phyloP scores from a whole-genome alignment of 2,113 vertebrate species.

The Mirza zaza region DNA sequence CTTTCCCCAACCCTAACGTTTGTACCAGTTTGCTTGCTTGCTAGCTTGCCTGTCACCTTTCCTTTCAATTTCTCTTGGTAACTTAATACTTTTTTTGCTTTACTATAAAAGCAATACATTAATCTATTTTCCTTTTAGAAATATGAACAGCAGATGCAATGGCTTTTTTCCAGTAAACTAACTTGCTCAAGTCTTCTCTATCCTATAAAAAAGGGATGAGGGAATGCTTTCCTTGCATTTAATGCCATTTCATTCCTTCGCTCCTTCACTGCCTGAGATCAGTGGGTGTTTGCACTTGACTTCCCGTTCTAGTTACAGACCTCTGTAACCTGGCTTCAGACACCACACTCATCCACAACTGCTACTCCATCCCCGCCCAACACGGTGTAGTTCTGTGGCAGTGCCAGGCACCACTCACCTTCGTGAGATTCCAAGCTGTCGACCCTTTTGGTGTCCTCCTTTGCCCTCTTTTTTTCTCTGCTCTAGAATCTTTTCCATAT shows the following conservation, averaged over 20 bases:
- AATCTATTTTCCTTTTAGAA: constrained; percentile 47
- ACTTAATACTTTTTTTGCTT: not conserved
- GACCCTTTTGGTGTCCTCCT: not conserved
- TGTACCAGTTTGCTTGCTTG: not conserved
- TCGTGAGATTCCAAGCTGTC: not conserved
- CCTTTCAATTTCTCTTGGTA: not conserved
- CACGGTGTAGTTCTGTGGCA: not conserved
- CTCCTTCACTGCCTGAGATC: not conserved
- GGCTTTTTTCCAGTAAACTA: not conserved
- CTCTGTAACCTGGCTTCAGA: not conserved
- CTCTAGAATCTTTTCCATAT: not conserved
- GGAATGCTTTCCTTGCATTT: not conserved
- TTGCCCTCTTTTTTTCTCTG: not conserved
- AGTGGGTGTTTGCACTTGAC: not conserved
- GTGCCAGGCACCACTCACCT: not conserved
- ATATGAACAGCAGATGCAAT: not conserved
- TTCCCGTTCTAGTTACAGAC: not conserved
- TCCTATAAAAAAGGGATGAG: not conserved
- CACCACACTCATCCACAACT: not conserved
- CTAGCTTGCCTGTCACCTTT: not conserved
- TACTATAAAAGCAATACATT: not conserved
- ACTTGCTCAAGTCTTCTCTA: not conserved
- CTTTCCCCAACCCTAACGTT: not conserved
- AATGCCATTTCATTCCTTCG: not conserved
- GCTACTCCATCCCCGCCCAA: not conserved